Percentiles rank a stretch among this genome's conserved stretches.
Evolutionary conservation across 2,113 vertebrate species (phyloP).

Genomic region (Gobius niger): DNA sequence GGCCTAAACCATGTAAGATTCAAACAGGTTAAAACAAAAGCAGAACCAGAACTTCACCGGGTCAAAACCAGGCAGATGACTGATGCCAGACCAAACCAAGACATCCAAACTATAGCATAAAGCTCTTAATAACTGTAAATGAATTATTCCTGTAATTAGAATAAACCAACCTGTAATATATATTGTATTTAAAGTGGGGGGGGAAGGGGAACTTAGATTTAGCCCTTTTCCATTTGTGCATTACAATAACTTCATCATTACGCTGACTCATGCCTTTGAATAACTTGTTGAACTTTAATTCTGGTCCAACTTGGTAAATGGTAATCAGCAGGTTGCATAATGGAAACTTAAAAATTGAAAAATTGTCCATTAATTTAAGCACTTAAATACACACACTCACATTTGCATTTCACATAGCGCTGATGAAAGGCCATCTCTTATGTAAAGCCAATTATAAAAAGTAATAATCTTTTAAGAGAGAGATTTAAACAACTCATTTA

Average conservation of each 20-base stretch:
- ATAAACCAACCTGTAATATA: conserved; percentile 11
- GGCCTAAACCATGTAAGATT: background rate
- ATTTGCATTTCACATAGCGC: too few species aligned
- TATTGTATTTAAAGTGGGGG: conserved; percentile 7
- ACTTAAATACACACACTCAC: background rate
- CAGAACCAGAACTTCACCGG: background rate
- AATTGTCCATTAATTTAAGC: conserved; percentile 3
- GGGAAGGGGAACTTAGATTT: conserved; percentile 25
- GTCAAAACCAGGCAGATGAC: background rate
- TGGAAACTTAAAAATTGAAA: background rate
- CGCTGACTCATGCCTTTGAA: background rate
- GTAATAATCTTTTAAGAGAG: too few species aligned
- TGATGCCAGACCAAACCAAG: background rate
- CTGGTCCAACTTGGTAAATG: conserved; percentile 15
- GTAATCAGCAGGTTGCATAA: background rate
- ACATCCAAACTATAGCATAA: background rate
- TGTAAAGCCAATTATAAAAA: too few species aligned
- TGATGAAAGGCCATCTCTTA: too few species aligned
- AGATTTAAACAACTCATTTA: too few species aligned
- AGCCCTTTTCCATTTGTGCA: conserved; percentile 34
- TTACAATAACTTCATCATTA: conserved; percentile 33
- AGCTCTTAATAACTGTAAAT: conserved; percentile 7
- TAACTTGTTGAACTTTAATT: conserved; percentile 27
- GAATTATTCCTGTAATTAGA: too few species aligned
- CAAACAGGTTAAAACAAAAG: too few species aligned